Percentiles rank a stretch among this genome's conserved stretches.
These are phyloP conservation scores for Chionoecetes opilio DNA, from an alignment of 1,140 invertebrate species.

Conservation along the genomic window DNA sequence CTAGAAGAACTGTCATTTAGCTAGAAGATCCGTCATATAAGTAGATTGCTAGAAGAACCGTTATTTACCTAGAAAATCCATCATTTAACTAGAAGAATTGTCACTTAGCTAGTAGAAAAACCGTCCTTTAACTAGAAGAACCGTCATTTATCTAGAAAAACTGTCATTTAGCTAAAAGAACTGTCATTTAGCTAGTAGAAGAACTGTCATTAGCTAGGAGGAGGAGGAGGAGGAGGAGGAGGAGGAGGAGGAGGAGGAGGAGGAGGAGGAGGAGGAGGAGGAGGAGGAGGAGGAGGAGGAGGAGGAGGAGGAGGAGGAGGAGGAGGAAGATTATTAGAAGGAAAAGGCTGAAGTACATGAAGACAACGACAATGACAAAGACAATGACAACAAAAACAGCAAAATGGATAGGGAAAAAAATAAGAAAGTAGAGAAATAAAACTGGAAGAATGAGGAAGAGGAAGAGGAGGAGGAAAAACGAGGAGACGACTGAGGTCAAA, in stretches of 20 bases:
- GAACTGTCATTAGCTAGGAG: background rate
- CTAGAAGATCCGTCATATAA: too few species aligned
- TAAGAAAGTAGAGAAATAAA: background rate
- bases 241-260: conserved; percentile 22
- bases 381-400: background rate
- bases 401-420: background rate
- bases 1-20: too few species aligned
- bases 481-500: background rate
- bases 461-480: background rate
- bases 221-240: conserved; percentile 11
- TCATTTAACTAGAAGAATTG: too few species aligned
- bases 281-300: background rate
- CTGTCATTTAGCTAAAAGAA: too few species aligned
- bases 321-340: background rate
- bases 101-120: too few species aligned
- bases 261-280: background rate
- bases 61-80: too few species aligned
- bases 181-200: too few species aligned
- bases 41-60: too few species aligned
- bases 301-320: background rate
- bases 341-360: background rate
- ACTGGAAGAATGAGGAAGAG: background rate
- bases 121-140: too few species aligned
- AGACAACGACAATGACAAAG: background rate
- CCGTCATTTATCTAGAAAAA: too few species aligned